Base-by-base conservation (phyloP, 2,113 vertebrate species). In the Australoheros scitulus region DNA sequence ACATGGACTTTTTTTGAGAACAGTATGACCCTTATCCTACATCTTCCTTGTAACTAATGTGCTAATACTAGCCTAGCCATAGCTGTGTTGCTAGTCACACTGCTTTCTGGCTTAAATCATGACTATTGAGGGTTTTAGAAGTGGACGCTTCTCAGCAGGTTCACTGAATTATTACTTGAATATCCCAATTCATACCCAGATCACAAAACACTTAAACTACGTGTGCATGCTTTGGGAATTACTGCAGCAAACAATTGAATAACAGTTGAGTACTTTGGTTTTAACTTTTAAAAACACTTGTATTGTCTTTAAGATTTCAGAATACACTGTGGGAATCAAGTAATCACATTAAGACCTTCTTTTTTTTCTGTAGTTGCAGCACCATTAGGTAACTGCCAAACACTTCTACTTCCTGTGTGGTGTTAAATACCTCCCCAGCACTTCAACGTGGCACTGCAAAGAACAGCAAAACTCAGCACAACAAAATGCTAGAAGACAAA, bases 341-440 rank as follows among this genome's bases (percentile, higher is more conserved):
- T 52, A 32, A 52, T 52, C 50, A 72, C 17, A 52, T 72, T 50
- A 70, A 29, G 26, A 70, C 15, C 18, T 70, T 50, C 14, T 41
- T 29, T 50, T 43, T 41, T 29, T 70, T 43, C 47, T 50, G 17
- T 50, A 17, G 47, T 32, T 55, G 68, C 68, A 32, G 43, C 5
- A 70, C 43, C 17, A 36, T 29, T 52, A 32, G 11, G 61, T n/a
- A 59, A 24, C 6, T 61, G 24, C 15, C 50, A 43, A 47, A 77
- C n/a, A 38, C n/a, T 4, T 64, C 11, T 36, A 43, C 43, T n/a
- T 22, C 10, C 7, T 59, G 4, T 34, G 50, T 18, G 47, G 14
- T 38, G 34, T 72, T 50, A 65, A 87, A 83, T 10, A 22, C 20
- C 70, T 79, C 78, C 78, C 74, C 61, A 84, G 32, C 52, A 76